A percentile compares a stretch with the other conserved stretches of the same genome.
These are phyloP conservation scores for Heterotis niloticus DNA, from an alignment of 2,113 vertebrate genomes.

Conservation along the genomic window DNA sequence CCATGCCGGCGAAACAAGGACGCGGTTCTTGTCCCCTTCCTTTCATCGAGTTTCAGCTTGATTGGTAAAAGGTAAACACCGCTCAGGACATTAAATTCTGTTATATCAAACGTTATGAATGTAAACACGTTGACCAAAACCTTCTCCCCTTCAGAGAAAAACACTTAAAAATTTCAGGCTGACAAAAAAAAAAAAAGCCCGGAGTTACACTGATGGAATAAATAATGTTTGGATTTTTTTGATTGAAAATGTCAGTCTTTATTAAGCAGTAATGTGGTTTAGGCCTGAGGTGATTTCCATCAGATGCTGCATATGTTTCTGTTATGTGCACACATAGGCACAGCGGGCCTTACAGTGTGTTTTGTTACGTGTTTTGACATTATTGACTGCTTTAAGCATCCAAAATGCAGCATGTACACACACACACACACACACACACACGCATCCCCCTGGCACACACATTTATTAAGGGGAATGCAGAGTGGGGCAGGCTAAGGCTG, in stretches of 20 bases:
- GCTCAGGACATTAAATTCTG: neutral
- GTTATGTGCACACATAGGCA: neutral
- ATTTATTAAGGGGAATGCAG: neutral
- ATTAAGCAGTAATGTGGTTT: slow-evolving; percentile 30
- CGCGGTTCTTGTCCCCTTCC: neutral
- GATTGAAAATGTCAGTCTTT: slow-evolving; percentile 38
- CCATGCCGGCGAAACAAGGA: neutral
- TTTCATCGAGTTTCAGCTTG: neutral
- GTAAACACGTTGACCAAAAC: neutral
- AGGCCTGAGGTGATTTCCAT: slow-evolving; percentile 47
- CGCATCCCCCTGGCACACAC: neutral
- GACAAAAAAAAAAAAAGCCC: slow-evolving; percentile 20
- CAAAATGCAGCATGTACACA: neutral
- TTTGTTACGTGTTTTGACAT: slow-evolving; percentile 8
- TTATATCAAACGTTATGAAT: slow-evolving; percentile 7
- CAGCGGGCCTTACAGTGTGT: neutral
- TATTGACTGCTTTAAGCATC: neutral
- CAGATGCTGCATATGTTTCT: slow-evolving; percentile 16
- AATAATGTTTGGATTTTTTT: slow-evolving; percentile 40
- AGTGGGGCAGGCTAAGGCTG: slow-evolving; percentile 14
- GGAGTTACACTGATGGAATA: slow-evolving; percentile 31
- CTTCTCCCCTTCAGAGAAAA: neutral
- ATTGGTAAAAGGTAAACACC: slow-evolving; percentile 6
- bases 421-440: neutral
- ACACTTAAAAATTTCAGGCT: neutral